Base-by-base conservation (phyloP, 1,140 invertebrate genomes). In the Ctenoplectra terminalis region DNA sequence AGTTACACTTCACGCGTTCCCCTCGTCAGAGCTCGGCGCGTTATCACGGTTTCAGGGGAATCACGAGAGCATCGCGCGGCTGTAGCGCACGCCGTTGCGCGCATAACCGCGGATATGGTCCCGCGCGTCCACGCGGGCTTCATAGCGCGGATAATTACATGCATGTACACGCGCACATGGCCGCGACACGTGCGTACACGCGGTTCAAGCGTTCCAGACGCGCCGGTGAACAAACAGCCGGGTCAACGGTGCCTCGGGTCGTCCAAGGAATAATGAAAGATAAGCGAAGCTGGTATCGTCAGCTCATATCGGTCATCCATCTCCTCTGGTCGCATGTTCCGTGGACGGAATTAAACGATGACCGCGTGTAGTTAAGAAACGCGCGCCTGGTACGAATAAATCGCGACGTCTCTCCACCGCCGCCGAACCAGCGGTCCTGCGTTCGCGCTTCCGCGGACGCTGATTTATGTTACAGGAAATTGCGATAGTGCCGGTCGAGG, bases 281-380 rank as follows among this genome's bases (percentile, higher is more conserved):
- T 90, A 88, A 89, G 74, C 79, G 17, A 20, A 50, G 61, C 71
- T 40, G 60, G 69, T 79, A 89, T 89, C 84, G 82, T 87, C 88
- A 72, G 80, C 78, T 83, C 87, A 89, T 89, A 90, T 90, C 87
- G 52, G 54, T 34, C 67, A 46, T 81, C 50, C 74, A 78, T 83
- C 85, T 76, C 34, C 54, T 43, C 6, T 0, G 8, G 48, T 11
- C 20, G 31, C 50, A 29, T 26, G 40, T 43, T 66, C 34, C 50
- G 26, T 17, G 50, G 48, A 17, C 52, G 40, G 66, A 70, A 78
- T 78, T 48, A 46, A 78, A 71, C 75, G 43, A 71, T 13, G 75
- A 20, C 64, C 52, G 46, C n/a, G 67, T 13, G 23, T 2, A 20
- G 63, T 46, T 40, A n/a, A 80, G 56, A 61, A 48, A 74, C 48